These are phyloP conservation scores for Struthidea cinerea DNA, from an alignment of 2,113 vertebrate species.

Conservation along the genomic window DNA sequence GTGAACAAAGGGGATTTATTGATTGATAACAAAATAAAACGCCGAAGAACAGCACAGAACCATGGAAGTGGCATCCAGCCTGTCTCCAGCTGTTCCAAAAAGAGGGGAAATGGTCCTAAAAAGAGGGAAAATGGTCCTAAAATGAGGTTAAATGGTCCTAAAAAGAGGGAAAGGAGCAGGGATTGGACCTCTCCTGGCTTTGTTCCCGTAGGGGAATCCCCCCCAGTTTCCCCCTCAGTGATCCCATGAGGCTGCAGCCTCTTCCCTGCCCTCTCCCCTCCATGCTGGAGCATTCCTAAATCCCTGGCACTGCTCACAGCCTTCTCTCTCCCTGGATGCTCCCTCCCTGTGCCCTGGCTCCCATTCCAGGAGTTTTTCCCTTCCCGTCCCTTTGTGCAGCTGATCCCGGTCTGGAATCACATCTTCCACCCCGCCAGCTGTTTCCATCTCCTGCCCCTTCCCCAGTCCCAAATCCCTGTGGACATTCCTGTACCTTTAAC, in stretches of 20 bases:
- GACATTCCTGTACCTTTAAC: not conserved
- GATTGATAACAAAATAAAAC: not conserved
- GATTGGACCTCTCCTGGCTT: not conserved
- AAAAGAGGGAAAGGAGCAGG: not conserved
- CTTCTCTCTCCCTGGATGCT: not conserved
- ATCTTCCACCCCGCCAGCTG: not conserved
- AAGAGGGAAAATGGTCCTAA: not conserved
- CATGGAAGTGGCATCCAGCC: not conserved
- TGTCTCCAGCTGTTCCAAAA: not conserved
- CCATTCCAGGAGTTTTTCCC: not conserved
- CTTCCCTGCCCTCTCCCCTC: not conserved
- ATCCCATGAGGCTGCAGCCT: not conserved
- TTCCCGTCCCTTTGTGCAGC: not conserved
- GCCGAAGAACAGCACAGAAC: not conserved
- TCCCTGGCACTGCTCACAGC: accelerated
- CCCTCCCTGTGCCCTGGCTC: accelerated
- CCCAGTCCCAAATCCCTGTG: not conserved
- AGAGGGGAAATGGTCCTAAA: not conserved
- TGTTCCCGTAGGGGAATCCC: not conserved
- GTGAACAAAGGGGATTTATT: not conserved
- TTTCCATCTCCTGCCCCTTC: not conserved
- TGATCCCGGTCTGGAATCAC: not conserved
- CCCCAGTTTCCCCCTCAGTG: not conserved
- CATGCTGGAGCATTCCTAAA: not conserved
- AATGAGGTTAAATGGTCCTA: not conserved